Base-by-base conservation (phyloP, 2,888 invertebrate genomes). In the Cryptophagus acutangulus region DNA sequence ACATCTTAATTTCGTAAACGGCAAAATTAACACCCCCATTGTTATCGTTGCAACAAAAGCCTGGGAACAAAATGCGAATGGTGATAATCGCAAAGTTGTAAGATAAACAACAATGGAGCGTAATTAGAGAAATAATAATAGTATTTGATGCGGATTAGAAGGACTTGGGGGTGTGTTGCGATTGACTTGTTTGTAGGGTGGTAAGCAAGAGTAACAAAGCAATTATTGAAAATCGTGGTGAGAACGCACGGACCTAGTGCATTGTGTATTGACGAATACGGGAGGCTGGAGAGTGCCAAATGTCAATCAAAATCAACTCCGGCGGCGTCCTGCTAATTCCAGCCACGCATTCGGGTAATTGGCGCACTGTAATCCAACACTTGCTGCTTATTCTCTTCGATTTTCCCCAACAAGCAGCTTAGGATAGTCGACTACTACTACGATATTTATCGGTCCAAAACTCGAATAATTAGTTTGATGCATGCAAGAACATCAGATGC, bases 341-440 rank as follows among this genome's bases (percentile, higher is more conserved):
- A 37, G 43, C 41, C 50, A 47, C 48, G 49, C 50, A 51, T 41
- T 55, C 55, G 51, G n/a, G 63, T 66, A 67, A 67, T 67, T 67
- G 67, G 64, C 64, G 31, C 59, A 54, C 54, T 54, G 67, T 66
- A 66, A 67, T 64, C 66, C 65, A 60, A 65, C 65, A 62, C 65
- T 62, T 59, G 58, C 61, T 55, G 53, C 58, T 58, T 54, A 46
- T 48, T 51, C 52, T 51, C 55, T 13, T 6, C n/a, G 3, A 26
- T 26, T 12, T 20, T 6, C 9, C 9, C 16, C 3, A 57, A 59
- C 57, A 67, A 64, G 65, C 62, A 60, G 67, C 66, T 67, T 66
- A 65, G 62, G 59, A 63, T 65, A 48, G 54, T 49, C 12, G 6
- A 9, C 9, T 15, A n/a, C 8, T 15, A 17, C 33, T 15, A 8